A percentile compares a stretch with the other conserved stretches of the same genome.
phyloP scores from a whole-genome alignment of 37 sponge, comb jelly and placozoan genomes.

The Ephydatia muelleri region DNA sequence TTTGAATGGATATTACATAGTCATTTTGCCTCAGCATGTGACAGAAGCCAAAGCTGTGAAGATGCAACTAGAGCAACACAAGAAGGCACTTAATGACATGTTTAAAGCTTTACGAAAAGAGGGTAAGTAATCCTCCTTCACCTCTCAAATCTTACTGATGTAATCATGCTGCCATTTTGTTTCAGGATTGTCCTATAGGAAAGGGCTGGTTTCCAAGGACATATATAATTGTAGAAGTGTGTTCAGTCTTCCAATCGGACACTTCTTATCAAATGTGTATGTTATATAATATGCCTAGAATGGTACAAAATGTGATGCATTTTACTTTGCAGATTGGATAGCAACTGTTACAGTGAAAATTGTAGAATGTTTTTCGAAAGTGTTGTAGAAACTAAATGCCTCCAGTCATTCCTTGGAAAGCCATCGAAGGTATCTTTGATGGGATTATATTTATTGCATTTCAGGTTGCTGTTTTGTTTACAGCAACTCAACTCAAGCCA shows the following conservation, averaged over 20 bases:
- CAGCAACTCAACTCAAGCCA: neutral
- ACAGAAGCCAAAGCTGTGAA: slow-evolving; percentile 1
- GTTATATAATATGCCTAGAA: neutral
- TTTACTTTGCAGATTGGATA: neutral
- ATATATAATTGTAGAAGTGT: neutral
- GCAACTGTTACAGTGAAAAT: neutral
- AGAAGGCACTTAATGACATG: neutral
- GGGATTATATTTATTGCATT: neutral
- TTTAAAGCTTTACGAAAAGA: neutral
- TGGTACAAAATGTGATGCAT: neutral
- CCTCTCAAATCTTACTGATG: neutral
- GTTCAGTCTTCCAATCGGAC: neutral
- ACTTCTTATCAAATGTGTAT: neutral
- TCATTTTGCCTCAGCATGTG: neutral
- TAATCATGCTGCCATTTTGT: neutral
- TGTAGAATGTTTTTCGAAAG: neutral
- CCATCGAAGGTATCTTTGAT: neutral
- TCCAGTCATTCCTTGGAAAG: neutral
- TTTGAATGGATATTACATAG: too few species aligned
- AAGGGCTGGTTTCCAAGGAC: neutral
- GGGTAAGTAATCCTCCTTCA: neutral
- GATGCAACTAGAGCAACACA: neutral
- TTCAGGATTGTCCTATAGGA: neutral
- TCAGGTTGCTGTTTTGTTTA: neutral
- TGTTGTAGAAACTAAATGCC: neutral